These are phyloP conservation scores for Selenia dentaria DNA, from an alignment of 2,888 invertebrate species.

Conservation along the genomic window DNA sequence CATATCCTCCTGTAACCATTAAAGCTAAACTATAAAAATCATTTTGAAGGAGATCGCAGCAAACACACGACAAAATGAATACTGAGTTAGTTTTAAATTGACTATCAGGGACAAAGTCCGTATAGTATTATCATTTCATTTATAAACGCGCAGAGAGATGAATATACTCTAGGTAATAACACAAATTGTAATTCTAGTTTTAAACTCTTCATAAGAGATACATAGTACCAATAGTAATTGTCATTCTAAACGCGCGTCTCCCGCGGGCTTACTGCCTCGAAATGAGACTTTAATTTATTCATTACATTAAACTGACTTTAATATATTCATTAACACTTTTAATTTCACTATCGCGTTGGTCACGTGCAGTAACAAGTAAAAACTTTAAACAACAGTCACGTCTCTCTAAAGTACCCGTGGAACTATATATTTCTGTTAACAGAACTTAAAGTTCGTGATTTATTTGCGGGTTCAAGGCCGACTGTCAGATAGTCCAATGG, in stretches of 20 bases:
- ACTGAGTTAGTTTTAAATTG: too few species aligned
- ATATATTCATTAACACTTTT: constrained; percentile 46
- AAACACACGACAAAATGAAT: too few species aligned
- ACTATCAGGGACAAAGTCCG: too few species aligned
- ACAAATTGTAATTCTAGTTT: too few species aligned
- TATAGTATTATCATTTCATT: too few species aligned
- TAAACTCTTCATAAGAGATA: not conserved
- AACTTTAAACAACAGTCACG: constrained; percentile 39
- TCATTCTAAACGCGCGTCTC: constrained; percentile 15
- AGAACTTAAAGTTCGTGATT: constrained; percentile 2
- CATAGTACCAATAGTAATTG: constrained; percentile 1
- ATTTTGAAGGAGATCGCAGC: too few species aligned
- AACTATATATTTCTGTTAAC: not conserved
- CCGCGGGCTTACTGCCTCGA: constrained; percentile 7
- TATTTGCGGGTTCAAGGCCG: too few species aligned
- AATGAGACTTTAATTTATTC: constrained; percentile 34
- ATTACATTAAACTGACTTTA: constrained; percentile 19
- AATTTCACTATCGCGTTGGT: constrained; percentile 50
- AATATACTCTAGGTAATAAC: too few species aligned
- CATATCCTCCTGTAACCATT: too few species aligned
- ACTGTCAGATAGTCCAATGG: too few species aligned
- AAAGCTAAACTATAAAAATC: too few species aligned
- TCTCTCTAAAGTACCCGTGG: constrained; percentile 21
- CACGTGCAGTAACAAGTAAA: constrained; percentile 47
- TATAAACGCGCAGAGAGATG: too few species aligned